A percentile compares a stretch with the other conserved stretches of the same genome.
phyloP scores from a whole-genome alignment of 2,113 vertebrate species.

The Pseudorhombus dupliciocellatus region DNA sequence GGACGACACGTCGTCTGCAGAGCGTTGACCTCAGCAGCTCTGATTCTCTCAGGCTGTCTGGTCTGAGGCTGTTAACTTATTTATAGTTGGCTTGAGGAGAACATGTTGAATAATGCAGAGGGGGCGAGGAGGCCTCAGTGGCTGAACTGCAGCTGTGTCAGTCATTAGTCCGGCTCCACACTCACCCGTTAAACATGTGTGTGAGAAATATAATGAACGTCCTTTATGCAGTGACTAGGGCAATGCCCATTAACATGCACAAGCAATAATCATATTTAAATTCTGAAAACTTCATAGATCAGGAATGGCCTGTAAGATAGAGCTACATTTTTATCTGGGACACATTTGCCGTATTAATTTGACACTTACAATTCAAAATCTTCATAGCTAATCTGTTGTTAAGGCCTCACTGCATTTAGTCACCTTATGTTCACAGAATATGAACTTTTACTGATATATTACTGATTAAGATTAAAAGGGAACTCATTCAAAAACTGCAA shows the following conservation, averaged over 20 bases:
- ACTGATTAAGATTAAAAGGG: neutral
- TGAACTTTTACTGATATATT: too few species aligned
- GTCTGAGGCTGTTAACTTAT: slow-evolving; percentile 71
- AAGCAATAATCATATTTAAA: neutral
- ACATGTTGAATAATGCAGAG: slow-evolving; percentile 76
- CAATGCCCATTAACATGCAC: neutral
- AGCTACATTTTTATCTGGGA: neutral
- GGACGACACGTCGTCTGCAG: slow-evolving; percentile 50
- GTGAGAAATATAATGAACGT: neutral
- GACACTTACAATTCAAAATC: neutral
- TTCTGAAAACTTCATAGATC: neutral
- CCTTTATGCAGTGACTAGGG: neutral
- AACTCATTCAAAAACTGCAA: neutral
- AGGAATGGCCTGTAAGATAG: neutral
- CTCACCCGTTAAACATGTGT: slow-evolving; percentile 14
- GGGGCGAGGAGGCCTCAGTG: slow-evolving; percentile 46
- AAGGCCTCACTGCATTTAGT: neutral
- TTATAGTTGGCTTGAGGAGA: slow-evolving; percentile 71
- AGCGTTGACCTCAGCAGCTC: slow-evolving; percentile 53
- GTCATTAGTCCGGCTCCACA: slow-evolving; percentile 11
- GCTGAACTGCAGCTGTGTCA: slow-evolving; percentile 56
- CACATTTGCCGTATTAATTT: neutral
- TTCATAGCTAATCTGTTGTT: too few species aligned
- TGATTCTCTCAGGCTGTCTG: slow-evolving; percentile 65
- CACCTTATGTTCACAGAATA: neutral